A percentile compares a stretch with the other conserved stretches of the same genome.
phyloP scores from a whole-genome alignment of 2,113 vertebrate species.

The Rhea pennata region DNA sequence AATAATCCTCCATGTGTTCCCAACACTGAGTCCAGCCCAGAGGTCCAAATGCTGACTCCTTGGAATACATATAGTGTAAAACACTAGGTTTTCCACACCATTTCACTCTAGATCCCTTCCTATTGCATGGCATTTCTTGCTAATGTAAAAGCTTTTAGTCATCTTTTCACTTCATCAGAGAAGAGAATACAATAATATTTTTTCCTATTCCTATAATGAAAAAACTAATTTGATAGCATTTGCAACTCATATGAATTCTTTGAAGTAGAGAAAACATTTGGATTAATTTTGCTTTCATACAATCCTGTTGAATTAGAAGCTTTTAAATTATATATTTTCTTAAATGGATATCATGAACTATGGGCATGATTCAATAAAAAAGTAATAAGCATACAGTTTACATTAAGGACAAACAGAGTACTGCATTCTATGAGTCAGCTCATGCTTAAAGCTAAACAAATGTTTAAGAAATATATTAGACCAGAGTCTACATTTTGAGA shows the following conservation, averaged over 20 bases:
- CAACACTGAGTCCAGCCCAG: not conserved
- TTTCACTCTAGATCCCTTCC: not conserved
- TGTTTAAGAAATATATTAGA: not conserved
- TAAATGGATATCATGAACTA: not conserved
- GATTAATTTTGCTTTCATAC: not conserved
- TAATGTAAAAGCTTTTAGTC: not conserved
- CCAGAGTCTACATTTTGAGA: not conserved
- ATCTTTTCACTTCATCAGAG: not conserved
- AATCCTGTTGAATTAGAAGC: not conserved
- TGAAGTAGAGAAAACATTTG: not conserved
- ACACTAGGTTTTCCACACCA: not conserved
- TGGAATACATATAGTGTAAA: not conserved
- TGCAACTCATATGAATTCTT: not conserved
- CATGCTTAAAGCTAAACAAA: not conserved
- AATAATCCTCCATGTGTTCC: not conserved
- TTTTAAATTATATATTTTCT: not conserved
- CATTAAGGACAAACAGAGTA: not conserved
- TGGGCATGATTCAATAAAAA: not conserved
- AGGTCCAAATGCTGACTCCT: not conserved
- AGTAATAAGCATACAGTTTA: not conserved
- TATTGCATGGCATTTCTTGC: not conserved
- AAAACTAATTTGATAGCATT: not conserved
- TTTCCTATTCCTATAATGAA: not conserved
- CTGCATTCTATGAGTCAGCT: not conserved
- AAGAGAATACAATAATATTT: not conserved